phyloP scores from a whole-genome alignment of 2,113 vertebrate genomes.

The Arothron firmamentum region DNA sequence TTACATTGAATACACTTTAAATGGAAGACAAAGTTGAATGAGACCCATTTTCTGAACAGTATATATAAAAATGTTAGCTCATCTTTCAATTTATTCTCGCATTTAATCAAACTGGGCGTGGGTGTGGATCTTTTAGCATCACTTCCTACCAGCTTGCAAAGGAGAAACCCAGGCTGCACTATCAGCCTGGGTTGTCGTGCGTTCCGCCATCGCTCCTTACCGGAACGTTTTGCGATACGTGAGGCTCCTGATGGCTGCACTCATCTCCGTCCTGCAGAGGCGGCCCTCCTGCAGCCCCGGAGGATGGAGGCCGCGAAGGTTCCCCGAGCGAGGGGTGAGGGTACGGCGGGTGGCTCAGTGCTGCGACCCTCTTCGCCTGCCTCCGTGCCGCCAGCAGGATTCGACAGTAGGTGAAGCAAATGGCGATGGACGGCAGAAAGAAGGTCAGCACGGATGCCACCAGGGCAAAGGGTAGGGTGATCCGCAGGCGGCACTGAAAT shows the following conservation, averaged over 20 bases:
- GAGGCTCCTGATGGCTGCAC: slow-evolving; percentile 68
- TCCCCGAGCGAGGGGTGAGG: slow-evolving; percentile 67
- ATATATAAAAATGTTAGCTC: no score
- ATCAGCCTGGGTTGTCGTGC: background rate
- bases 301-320: slow-evolving; percentile 74
- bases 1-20: background rate
- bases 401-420: slow-evolving; percentile 96
- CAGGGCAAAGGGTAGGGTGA: slow-evolving; percentile 89
- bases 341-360: slow-evolving; percentile 76
- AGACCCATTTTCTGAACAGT: background rate
- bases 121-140: no score
- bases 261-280: slow-evolving; percentile 61
- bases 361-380: slow-evolving; percentile 89
- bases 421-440: slow-evolving; percentile 89
- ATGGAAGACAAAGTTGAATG: background rate
- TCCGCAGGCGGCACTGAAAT: slow-evolving; percentile 84
- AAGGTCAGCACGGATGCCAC: slow-evolving; percentile 92
- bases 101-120: no score
- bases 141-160: no score
- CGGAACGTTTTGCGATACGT: slow-evolving; percentile 57
- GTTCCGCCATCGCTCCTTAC: slow-evolving; percentile 48
- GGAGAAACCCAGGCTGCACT: background rate
- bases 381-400: slow-evolving; percentile 87
- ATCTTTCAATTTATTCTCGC: no score
- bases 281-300: slow-evolving; percentile 39